Base-by-base conservation (phyloP, 2,113 vertebrate species). In the Pachycephala philippinensis region DNA sequence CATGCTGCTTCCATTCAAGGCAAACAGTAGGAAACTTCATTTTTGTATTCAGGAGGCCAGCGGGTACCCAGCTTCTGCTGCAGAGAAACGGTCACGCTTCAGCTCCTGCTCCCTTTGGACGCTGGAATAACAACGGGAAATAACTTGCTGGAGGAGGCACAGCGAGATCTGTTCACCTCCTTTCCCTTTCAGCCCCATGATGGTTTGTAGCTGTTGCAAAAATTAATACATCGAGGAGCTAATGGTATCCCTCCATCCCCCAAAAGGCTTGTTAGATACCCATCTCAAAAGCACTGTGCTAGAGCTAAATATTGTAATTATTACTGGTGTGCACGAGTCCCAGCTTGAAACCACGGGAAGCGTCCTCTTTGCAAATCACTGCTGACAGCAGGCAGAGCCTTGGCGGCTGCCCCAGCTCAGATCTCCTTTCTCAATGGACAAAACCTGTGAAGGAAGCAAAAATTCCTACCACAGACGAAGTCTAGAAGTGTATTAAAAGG, bases 1-100 rank as follows among this genome's bases (percentile, higher is more conserved):
- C 95, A 81, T 82, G 95, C 92, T 96, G 95, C 60, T 95, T 83
- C 92, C 93, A 94, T 95, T 96, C 90, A 94, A 87, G 68, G n/a
- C n/a, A 90, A 93, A 84, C 93, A 90, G 95, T 64, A 40, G 39
- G 80, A 93, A 92, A 75, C 83, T 87, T 89, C 86, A 53, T 35
- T 95, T 94, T 35, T 90, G n/a, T 49, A 95, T 92, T 94, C 61
- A 70, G 69, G 56, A 84, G 69, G 68, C 26, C 89, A 96, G 95
- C 11, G 3, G 88, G 85, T 78, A 81, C 85, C 61, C 87, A 30
- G 82, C 72, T 91, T 74, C 81, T 89, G 78, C 68, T 59, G 42
- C 47, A 84, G 37, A 37, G 84, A 87, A 91, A 15, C 0, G 0
- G 47, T 66, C 60, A 45, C 11, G 49, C 72, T 57, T 92, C 83